Evolutionary conservation across 2,797 vertebrate species (phyloP), one percentile per base, ranked within the genome.

Genomic region (Epinephelus malabaricus): DNA sequence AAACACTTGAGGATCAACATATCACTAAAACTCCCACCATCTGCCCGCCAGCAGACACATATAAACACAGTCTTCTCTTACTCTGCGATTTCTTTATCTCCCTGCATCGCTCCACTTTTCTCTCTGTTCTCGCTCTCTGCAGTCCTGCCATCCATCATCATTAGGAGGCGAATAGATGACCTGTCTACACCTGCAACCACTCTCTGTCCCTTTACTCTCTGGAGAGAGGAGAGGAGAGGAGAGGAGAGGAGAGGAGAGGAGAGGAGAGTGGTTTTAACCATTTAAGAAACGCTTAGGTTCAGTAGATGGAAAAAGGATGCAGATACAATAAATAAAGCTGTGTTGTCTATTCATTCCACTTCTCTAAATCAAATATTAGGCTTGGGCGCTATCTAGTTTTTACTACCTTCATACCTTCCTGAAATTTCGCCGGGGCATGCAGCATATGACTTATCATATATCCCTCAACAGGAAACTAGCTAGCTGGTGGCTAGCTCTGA

Each of bases 141-240:
- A 87, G 74, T 72, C 27, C 51, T 69, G 81, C 90, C 84, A 93
- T 94, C 92, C 68, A 81, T 94, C 92, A 92, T 90, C 92, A 94
- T 94, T 95, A 93, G 90, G 87, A 79, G 82, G 82, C 2, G 61
- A 88, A 92, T 88, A 87, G 86, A 94, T 92, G 91, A 85, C 89
- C 89, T 85, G 89, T 91, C 91, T 83, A 84, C 90, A 88, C 83
- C 88, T 88, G 86, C 86, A 89, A 75, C 82, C 77, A 69, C 73
- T 68, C 82, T 69, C 83, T 83, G 78, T 86, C 84, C 86, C 78
- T 82, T 76, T 56, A 81, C 82, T 79, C 84, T 76, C 79, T 10
- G 54, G 69, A 62, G 70, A 64, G 65, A 34, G 34, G 7, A 8
- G 49, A 64, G 51, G 25, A 79, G 9, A 34, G 12, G 38, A 47